These are phyloP conservation scores for Drosophila serrata DNA, from an alignment of 1,140 invertebrate genomes.

Conservation along the genomic window DNA sequence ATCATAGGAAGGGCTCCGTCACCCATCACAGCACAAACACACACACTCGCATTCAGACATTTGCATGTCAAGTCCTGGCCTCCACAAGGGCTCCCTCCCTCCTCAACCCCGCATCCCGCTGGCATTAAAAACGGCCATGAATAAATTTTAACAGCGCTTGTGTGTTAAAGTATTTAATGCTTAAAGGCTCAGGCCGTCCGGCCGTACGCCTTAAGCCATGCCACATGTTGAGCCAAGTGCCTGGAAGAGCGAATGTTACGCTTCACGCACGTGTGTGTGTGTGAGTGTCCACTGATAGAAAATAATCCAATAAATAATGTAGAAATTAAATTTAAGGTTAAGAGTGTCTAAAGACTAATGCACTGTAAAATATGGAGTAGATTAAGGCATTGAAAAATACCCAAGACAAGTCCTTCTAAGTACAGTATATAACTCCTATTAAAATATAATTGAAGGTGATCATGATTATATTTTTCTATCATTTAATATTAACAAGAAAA, in stretches of 20 bases:
- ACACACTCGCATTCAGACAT: conserved; percentile 60
- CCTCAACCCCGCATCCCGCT: conserved; percentile 25
- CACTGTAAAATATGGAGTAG: neutral
- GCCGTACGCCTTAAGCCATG: conserved; percentile 77
- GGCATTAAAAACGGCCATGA: conserved; percentile 80
- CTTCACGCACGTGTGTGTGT: conserved; percentile 53
- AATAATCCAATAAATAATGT: neutral
- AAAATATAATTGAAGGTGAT: no score
- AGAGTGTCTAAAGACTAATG: accelerated
- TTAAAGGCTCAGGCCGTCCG: conserved; percentile 77
- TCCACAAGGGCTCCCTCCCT: conserved; percentile 10
- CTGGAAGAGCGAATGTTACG: conserved; percentile 48
- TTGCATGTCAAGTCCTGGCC: conserved; percentile 76
- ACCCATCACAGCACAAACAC: conserved; percentile 47
- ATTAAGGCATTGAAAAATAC: neutral
- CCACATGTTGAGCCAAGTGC: conserved; percentile 67
- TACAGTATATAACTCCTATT: no score
- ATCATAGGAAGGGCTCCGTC: conserved; percentile 45
- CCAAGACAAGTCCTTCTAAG: no score
- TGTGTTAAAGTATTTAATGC: conserved; percentile 84
- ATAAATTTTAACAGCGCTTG: conserved; percentile 82
- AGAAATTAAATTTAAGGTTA: neutral
- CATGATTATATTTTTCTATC: no score
- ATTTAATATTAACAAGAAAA: no score
- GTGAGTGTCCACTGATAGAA: conserved; percentile 8